Conservation (phyloP, 2,113 vertebrate genomes). For the Nesoenas mayeri region DNA sequence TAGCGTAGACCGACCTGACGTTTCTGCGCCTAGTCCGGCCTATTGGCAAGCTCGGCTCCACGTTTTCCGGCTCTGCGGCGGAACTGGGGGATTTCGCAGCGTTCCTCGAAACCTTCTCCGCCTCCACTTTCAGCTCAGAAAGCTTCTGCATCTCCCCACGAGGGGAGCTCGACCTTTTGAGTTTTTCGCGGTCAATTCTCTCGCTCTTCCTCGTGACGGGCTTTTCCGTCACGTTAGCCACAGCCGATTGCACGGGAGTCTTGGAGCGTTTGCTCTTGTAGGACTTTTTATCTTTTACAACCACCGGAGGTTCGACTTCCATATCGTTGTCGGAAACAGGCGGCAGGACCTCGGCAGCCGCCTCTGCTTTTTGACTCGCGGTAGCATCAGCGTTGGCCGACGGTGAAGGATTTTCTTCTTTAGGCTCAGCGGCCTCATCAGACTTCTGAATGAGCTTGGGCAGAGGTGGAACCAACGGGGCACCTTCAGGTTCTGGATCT, state of each 20-base stretch:
- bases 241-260: constrained; percentile 70
- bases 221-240: constrained; percentile 76
- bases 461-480: constrained; percentile 52
- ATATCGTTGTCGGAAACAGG: constrained; percentile 76
- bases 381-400: neutral
- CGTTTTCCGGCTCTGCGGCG: constrained; percentile 79
- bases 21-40: constrained; percentile 92
- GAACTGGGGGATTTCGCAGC: constrained; percentile 87
- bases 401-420: constrained; percentile 51
- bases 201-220: constrained; percentile 93
- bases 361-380: constrained; percentile 71
- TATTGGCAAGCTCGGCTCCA: constrained; percentile 84
- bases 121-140: constrained; percentile 73
- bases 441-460: constrained; percentile 72
- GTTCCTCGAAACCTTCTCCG: constrained; percentile 80
- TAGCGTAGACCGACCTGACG: constrained; percentile 93
- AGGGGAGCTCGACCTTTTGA: constrained; percentile 88
- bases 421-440: constrained; percentile 65
- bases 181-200: constrained; percentile 93
- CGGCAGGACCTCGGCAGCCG: constrained; percentile 69
- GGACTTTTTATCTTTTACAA: constrained; percentile 83
- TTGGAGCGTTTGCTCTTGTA: constrained; percentile 91
- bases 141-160: constrained; percentile 87
- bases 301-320: constrained; percentile 78
- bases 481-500: constrained; percentile 72